Conservation (phyloP, 2,797 vertebrate species). For the Bovichtus variegatus region DNA sequence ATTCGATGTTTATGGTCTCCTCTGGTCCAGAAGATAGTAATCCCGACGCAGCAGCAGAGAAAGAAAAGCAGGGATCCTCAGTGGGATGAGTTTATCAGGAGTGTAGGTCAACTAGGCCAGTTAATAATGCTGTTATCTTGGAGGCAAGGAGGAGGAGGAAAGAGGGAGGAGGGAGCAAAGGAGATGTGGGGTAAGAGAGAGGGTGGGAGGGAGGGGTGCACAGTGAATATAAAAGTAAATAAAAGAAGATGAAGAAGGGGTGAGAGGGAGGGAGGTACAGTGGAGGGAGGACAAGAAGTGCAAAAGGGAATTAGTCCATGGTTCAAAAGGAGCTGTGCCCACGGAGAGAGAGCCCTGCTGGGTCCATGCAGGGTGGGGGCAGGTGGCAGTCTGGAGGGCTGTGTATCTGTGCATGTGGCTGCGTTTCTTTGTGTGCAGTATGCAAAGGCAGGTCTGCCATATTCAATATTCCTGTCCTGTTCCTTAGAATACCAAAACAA, state of each 20-base stretch:
- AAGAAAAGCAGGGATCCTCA: conserved; percentile 72
- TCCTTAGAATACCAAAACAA: conserved; percentile 81
- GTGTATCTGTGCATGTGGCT: conserved; percentile 45
- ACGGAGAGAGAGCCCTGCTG: conserved; percentile 74
- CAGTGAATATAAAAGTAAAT: conserved; percentile 68
- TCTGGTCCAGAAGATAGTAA: conserved; percentile 73
- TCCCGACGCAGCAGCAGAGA: conserved; percentile 53
- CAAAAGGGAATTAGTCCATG: conserved; percentile 66
- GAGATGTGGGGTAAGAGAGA: conserved; percentile 34
- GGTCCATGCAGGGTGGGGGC: conserved; percentile 55
- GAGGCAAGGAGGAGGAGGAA: conserved; percentile 52
- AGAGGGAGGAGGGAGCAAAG: conserved; percentile 17
- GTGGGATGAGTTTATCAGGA: conserved; percentile 76
- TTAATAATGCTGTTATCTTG: conserved; percentile 83
- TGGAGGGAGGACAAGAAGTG: conserved; percentile 53
- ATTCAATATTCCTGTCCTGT: conserved; percentile 78
- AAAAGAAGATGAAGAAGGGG: conserved; percentile 48
- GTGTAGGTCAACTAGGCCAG: conserved; percentile 82
- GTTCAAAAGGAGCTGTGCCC: conserved; percentile 77
- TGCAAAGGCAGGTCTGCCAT: conserved; percentile 73
- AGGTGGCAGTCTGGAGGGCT: conserved; percentile 77
- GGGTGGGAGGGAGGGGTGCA: conserved; percentile 29
- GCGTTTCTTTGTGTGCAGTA: conserved; percentile 72
- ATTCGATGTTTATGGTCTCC: conserved; percentile 65
- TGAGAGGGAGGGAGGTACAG: conserved; percentile 28